Evolutionary conservation across 2,113 vertebrate genomes (phyloP).

Genomic region (Callipepla squamata): DNA sequence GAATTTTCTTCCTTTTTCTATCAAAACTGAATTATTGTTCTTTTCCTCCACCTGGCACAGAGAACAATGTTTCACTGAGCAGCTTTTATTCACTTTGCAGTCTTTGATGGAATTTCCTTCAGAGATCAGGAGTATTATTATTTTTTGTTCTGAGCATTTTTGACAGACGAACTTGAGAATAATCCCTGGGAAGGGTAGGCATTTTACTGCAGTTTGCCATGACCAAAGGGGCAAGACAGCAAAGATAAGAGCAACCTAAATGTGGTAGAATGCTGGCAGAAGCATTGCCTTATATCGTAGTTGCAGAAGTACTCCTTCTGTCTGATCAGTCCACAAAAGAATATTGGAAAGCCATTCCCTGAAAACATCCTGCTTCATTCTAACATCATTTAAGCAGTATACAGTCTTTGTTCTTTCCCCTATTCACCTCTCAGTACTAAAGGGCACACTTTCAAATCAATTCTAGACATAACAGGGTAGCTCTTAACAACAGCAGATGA

Average conservation of each 20-base stretch:
- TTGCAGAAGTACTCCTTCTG: not conserved
- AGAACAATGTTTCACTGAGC: not conserved
- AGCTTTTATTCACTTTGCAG: conserved; percentile 1
- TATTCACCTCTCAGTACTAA: not conserved
- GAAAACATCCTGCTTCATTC: not conserved
- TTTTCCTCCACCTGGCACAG: not conserved
- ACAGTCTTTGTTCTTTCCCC: not conserved
- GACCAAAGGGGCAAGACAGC: not conserved
- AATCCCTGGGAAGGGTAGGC: rapidly evolving
- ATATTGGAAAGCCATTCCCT: not conserved
- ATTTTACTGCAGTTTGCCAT: not conserved
- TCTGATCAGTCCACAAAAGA: not conserved
- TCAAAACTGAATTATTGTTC: not conserved
- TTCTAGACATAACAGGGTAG: not conserved
- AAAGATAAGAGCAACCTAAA: not conserved
- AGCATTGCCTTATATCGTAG: not conserved
- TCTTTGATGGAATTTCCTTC: not conserved
- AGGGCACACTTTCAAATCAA: not conserved
- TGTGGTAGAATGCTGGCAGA: not conserved
- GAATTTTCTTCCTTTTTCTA: conserved; percentile 14
- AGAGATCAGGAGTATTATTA: not conserved
- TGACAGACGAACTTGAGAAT: not conserved
- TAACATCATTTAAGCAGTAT: not conserved
- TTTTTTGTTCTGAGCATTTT: not conserved
- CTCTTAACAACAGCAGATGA: not conserved